These are phyloP conservation scores for Heliconius erato DNA, from an alignment of 2,888 invertebrate genomes.

Conservation along the genomic window DNA sequence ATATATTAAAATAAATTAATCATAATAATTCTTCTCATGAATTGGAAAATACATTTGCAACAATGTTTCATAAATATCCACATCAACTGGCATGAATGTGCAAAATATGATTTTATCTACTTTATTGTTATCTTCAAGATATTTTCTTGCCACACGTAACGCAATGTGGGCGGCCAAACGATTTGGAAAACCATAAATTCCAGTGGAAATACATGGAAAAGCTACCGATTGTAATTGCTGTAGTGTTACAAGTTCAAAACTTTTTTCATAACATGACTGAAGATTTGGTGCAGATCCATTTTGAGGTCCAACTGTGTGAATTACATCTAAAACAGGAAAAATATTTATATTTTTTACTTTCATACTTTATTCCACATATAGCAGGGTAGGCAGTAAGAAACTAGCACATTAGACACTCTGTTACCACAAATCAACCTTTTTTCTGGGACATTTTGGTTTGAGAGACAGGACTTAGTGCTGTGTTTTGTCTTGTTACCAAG, in stretches of 20 bases:
- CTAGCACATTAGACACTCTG: no score
- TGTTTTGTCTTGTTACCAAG: no score
- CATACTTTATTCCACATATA: no score
- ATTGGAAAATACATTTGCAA: constrained; percentile 90
- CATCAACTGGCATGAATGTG: constrained; percentile 90
- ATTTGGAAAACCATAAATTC: constrained; percentile 95
- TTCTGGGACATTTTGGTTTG: no score
- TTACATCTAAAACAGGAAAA: constrained; percentile 89
- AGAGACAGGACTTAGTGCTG: no score
- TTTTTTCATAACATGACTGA: constrained; percentile 89
- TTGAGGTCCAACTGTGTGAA: constrained; percentile 95
- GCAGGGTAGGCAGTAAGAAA: no score
- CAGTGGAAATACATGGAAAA: constrained; percentile 96
- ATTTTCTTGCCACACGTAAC: constrained; percentile 87
- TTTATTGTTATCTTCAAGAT: constrained; percentile 83
- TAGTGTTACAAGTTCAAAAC: constrained; percentile 85
- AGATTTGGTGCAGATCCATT: constrained; percentile 89
- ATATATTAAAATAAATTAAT: constrained; percentile 7
- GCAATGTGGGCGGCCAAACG: constrained; percentile 92
- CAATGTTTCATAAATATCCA: constrained; percentile 89
- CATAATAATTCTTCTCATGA: constrained; percentile 61
- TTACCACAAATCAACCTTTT: no score
- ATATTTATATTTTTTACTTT: background rate
- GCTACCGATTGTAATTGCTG: constrained; percentile 89
- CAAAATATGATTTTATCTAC: constrained; percentile 93